These are phyloP conservation scores for Leptopilina clavipes DNA, from an alignment of 1,140 invertebrate genomes.

Conservation along the genomic window DNA sequence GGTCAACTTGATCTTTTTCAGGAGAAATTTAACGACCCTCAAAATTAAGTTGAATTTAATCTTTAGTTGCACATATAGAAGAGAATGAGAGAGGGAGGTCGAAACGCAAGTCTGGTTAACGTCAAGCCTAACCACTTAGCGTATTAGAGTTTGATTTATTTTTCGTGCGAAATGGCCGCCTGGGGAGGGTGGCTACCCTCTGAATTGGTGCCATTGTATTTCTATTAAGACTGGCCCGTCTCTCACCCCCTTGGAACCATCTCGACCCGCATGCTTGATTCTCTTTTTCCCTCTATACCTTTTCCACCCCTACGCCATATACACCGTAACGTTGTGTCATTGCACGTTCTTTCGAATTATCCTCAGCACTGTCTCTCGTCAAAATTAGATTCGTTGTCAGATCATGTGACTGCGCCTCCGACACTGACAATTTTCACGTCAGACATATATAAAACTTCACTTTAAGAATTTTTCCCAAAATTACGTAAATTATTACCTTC, in stretches of 20 bases:
- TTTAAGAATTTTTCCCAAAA: not conserved
- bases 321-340: not conserved
- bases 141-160: conserved; percentile 75
- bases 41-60: conserved; percentile 73
- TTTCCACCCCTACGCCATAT: conserved; percentile 19
- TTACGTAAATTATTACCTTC: too few species aligned
- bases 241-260: conserved; percentile 52
- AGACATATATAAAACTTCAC: not conserved
- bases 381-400: conserved; percentile 29
- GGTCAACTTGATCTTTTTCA: conserved; percentile 49
- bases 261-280: conserved; percentile 46
- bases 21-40: conserved; percentile 41
- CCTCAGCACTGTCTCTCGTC: conserved; percentile 20
- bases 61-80: conserved; percentile 38
- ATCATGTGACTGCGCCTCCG: conserved; percentile 11
- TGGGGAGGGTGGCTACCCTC: conserved; percentile 66
- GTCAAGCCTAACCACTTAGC: conserved; percentile 72
- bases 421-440: not conserved
- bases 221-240: conserved; percentile 66
- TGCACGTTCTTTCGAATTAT: conserved; percentile 25
- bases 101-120: conserved; percentile 66
- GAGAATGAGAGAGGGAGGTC: conserved; percentile 41
- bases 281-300: conserved; percentile 46
- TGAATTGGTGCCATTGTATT: conserved; percentile 68
- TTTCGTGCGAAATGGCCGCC: conserved; percentile 66